Evolutionary conservation across 2,888 invertebrate genomes (phyloP), one percentile per base, ranked within the genome.

Genomic region (Acronicta aceris): DNA sequence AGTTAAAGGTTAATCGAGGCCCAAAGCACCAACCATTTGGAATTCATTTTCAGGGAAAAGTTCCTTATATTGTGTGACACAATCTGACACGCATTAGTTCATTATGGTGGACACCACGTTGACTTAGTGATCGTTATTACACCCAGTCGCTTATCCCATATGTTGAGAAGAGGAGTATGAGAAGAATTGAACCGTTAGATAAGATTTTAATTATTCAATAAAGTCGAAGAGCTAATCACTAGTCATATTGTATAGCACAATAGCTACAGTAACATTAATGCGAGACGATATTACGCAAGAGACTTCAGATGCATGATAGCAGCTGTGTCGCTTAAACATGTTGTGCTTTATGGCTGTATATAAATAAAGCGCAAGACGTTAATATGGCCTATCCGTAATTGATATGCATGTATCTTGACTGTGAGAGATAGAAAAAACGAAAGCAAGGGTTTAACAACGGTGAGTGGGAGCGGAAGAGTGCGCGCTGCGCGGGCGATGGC

Each of bases 401-500:
- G 43, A 64, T 71, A 60, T 56, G 48, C 50, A 21, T 43, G 53
- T 54, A 57, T 47, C 58, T 45, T 56, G 60, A 47, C 53, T 40
- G 59, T 54, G 55, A 62, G 59, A 57, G 58, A 63, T 58, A 73
- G 57, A 74, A 75, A 69, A 71, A 68, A 77, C 53, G 60, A 73
- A 76, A 69, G 59, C 63, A 70, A 63, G 67, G 66, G 69, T 59
- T 58, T 49, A 66, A 66, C 53, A 67, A 63, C 52, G 47, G 38
- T 58, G 60, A 57, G 54, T 66, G 75, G 65, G 71, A 71, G 76
- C 67, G 56, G 43, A 55, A 36, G 45, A 52, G 21, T 48, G 69
- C 64, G 79, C 67, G 58, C 17, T 48, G 69, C 65, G 79, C 67
- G 58, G 77, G 75, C 73, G 70, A 48, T 46, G 77, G 75, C 73